These are phyloP conservation scores for Ridgeia piscesae DNA, from an alignment of 1,140 invertebrate species.

Conservation along the genomic window DNA sequence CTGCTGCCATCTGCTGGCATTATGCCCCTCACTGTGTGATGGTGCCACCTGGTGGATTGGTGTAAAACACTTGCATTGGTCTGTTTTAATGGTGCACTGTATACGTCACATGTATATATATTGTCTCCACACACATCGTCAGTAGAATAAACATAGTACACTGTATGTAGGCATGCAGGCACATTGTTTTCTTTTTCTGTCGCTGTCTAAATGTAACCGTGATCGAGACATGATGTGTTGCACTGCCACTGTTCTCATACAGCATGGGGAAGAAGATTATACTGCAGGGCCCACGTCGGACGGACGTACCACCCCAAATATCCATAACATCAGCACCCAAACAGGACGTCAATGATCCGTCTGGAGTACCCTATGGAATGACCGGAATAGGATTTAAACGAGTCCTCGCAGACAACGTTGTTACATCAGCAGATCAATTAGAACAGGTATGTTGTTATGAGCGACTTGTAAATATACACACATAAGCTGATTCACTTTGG, in stretches of 20 bases:
- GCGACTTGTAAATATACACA: not conserved
- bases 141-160: no score
- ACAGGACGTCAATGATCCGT: not conserved
- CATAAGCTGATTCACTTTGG: no score
- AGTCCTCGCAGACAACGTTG: constrained; percentile 73
- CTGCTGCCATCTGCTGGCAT: no score
- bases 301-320: no score
- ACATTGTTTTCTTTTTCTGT: not conserved
- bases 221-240: not conserved
- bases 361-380: constrained; percentile 70
- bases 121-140: no score
- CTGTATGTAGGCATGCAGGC: no score
- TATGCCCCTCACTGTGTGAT: no score
- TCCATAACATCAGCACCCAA: not conserved
- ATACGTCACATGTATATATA: no score
- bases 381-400: constrained; percentile 78
- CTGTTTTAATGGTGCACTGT: no score
- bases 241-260: not conserved
- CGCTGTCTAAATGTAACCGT: not conserved
- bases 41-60: no score
- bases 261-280: not conserved
- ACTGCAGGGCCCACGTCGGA: not conserved
- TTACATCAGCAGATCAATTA: constrained; percentile 79
- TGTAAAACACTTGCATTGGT: no score
- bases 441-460: constrained; percentile 65